Conservation (phyloP, 2,888 invertebrate genomes). For the Eupeodes luniger region DNA sequence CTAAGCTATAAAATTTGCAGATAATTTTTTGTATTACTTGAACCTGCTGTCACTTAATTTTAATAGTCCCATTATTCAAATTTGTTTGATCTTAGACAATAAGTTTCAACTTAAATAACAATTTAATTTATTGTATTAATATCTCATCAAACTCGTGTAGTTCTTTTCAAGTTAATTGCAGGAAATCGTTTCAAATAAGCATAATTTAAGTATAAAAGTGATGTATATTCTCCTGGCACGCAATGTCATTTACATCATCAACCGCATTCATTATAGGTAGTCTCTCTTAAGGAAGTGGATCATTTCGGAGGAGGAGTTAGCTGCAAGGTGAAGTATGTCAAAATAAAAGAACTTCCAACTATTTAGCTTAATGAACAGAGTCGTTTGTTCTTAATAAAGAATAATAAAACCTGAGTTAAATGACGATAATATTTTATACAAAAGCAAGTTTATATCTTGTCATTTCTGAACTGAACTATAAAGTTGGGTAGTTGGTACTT, state of each 20-base stretch:
- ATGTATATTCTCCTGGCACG: slow-evolving; percentile 61
- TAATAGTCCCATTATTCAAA: background rate
- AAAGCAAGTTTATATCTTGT: slow-evolving; percentile 37
- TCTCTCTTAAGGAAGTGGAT: slow-evolving; percentile 37
- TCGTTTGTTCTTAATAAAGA: background rate
- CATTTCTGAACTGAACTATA: background rate
- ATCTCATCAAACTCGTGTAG: background rate
- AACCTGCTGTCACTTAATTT: background rate
- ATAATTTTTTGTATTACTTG: background rate
- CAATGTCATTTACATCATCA: slow-evolving; percentile 59
- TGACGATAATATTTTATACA: slow-evolving; percentile 49
- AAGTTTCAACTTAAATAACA: background rate
- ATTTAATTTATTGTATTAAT: slow-evolving; percentile 6
- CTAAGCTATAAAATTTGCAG: background rate
- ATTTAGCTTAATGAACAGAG: background rate
- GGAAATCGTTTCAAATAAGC: slow-evolving; percentile 44
- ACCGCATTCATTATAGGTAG: slow-evolving; percentile 27
- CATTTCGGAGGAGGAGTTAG: slow-evolving; percentile 45
- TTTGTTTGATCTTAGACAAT: slow-evolving; percentile 16
- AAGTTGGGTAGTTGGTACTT: background rate
- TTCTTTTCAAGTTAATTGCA: slow-evolving; percentile 41
- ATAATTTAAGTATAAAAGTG: slow-evolving; percentile 32
- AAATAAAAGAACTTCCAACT: slow-evolving; percentile 41
- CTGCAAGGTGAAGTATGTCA: slow-evolving; percentile 59
- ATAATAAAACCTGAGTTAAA: slow-evolving; percentile 19